Evolutionary conservation across 2,888 invertebrate genomes (phyloP), one percentile per base, ranked within the genome.

Genomic region (Branchinecta sandiegonensis): DNA sequence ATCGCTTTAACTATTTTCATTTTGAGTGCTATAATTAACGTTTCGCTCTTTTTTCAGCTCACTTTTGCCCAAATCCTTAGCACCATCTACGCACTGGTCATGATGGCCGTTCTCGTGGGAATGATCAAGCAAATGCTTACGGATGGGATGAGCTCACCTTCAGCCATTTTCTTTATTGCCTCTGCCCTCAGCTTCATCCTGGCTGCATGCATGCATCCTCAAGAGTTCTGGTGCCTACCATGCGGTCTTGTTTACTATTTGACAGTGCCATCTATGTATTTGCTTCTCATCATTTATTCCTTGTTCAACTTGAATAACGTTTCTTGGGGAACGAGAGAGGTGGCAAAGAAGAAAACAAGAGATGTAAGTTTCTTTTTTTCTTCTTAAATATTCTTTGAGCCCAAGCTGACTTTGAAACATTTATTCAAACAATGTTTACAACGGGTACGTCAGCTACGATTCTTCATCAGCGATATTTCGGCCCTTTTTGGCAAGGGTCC

Each of bases 231-330:
- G 65, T 91, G 90, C 72, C 77, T 94, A n/a, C 77, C 86, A 50
- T 87, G 86, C 73, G 83, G 89, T 14, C 76, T 84, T 70, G 84
- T 95, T 63, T 95, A 95, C 77, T 89, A 89, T 76, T 85, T 95
- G 66, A 90, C 93, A 8, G 91, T 95, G 68, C 95, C 95, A 0
- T 90, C 92, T 72, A 94, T 94, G 88, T 95, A 94, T 77, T 86
- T 95, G 83, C 80, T 95, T 75, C 82, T 95, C 68, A 87, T 94
- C 72, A 88, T 95, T 69, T 95, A 92, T 77, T 91, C 94, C 0
- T 81, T 94, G 46, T 92, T 93, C 76, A 95, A 95, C 77, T 83
- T 95, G 80, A 91, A 95, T 77, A 89, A 92, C 75, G 89, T 95
- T 6, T 86, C 89, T 1, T 95, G 95, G 95, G 95, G 95, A 8